Evolutionary conservation across 1,140 invertebrate species (phyloP).

Genomic region (Gyrodactylus bullatarudis): DNA sequence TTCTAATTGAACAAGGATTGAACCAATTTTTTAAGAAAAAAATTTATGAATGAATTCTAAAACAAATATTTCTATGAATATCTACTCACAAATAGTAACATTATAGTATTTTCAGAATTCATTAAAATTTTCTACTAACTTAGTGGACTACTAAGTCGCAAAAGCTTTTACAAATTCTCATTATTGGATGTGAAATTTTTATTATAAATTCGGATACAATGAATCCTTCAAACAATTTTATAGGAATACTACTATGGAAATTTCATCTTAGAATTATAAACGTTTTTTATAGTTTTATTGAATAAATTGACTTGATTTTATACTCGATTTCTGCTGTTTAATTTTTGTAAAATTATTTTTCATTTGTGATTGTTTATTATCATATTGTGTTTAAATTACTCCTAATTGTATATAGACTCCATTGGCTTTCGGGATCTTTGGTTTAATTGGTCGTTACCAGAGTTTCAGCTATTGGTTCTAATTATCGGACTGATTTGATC

Average conservation of each 20-base stretch:
- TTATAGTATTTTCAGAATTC: not conserved
- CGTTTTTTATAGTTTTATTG: not conserved
- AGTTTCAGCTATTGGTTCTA: not conserved
- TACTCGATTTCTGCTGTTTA: not conserved
- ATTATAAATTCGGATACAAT: not conserved
- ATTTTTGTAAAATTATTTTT: not conserved
- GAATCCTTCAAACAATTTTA: not conserved
- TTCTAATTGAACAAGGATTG: slow-evolving; percentile 10
- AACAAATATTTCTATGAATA: not conserved
- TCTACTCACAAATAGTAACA: not conserved
- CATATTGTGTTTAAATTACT: not conserved
- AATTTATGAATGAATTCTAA: not conserved
- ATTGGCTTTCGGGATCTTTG: not conserved
- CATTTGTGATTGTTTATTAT: not conserved
- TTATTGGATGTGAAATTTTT: not conserved
- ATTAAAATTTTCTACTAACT: not conserved
- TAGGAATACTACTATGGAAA: not conserved
- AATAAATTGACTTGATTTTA: too few species aligned
- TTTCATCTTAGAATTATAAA: not conserved
- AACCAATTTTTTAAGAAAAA: not conserved
- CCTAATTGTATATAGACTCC: not conserved
- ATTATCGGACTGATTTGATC: not conserved
- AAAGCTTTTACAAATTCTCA: not conserved
- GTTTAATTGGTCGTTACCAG: not conserved
- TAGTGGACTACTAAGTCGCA: too few species aligned